Conservation (phyloP, 2,113 vertebrate species). For the Ophiodon elongatus region DNA sequence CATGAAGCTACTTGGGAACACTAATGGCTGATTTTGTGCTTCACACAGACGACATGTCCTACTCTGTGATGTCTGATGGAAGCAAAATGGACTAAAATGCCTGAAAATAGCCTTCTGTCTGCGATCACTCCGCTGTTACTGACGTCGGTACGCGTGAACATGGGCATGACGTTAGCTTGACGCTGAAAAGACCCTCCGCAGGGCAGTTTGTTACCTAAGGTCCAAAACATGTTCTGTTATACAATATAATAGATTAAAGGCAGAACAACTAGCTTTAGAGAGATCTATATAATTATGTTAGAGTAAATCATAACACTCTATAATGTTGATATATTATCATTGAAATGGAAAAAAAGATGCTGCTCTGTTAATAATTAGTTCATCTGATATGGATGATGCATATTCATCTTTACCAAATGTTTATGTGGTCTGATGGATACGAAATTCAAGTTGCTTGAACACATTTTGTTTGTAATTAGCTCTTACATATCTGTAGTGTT, state of each 20-base stretch:
- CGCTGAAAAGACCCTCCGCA: constrained; percentile 25
- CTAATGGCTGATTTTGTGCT: constrained; percentile 48
- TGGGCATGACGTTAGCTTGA: constrained; percentile 43
- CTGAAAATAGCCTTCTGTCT: constrained; percentile 42
- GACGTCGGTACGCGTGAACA: constrained; percentile 31
- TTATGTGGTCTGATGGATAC: background rate
- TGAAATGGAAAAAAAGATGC: background rate
- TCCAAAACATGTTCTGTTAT: background rate
- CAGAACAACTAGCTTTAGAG: background rate
- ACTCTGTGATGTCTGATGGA: constrained; percentile 7
- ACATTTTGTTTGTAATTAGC: background rate
- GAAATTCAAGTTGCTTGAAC: too few relatives aligned
- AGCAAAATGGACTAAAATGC: constrained; percentile 35
- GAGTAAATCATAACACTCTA: background rate
- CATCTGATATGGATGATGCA: background rate
- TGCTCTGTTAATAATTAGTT: background rate
- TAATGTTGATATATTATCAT: background rate
- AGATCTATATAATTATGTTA: background rate
- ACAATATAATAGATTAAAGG: background rate
- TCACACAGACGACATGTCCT: constrained; percentile 2
- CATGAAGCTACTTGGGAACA: constrained; percentile 4
- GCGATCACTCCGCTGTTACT: constrained; percentile 28
- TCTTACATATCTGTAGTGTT: background rate
- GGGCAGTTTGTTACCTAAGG: background rate
- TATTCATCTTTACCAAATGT: background rate